A percentile compares a stretch with the other conserved stretches of the same genome.
Evolutionary conservation across 2,113 vertebrate species (phyloP).

Genomic region (Sturnus vulgaris): DNA sequence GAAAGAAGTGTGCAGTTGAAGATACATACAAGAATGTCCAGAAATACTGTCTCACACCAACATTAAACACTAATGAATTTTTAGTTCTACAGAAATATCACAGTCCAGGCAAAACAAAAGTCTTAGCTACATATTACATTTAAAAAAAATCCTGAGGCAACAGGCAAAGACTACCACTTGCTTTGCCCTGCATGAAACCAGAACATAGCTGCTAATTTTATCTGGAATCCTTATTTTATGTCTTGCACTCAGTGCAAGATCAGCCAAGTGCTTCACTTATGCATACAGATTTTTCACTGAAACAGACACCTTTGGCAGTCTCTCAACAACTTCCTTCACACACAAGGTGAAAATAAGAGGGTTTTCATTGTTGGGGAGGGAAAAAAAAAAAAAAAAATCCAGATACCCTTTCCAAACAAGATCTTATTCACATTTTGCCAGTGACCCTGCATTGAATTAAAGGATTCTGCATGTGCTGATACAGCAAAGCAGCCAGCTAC

Average conservation of each 20-base stretch:
- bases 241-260: not conserved
- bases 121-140: not conserved
- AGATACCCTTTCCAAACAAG: not conserved
- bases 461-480: not conserved
- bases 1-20: not conserved
- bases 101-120: not conserved
- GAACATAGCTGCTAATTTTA: not conserved
- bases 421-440: not conserved
- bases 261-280: not conserved
- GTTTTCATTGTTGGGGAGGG: not conserved
- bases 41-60: not conserved
- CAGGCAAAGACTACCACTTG: not conserved
- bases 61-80: not conserved
- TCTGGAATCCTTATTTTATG: not conserved
- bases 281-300: not conserved
- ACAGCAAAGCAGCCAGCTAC: not conserved
- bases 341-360: not conserved
- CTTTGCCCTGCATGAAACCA: not conserved
- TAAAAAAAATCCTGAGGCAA: not conserved
- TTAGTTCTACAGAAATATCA: not conserved
- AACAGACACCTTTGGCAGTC: not conserved
- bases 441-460: not conserved
- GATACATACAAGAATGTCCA: not conserved
- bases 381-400: not conserved
- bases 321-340: not conserved